Evolutionary conservation across 2,888 invertebrate genomes (phyloP).

Genomic region (Clostera curtula): DNA sequence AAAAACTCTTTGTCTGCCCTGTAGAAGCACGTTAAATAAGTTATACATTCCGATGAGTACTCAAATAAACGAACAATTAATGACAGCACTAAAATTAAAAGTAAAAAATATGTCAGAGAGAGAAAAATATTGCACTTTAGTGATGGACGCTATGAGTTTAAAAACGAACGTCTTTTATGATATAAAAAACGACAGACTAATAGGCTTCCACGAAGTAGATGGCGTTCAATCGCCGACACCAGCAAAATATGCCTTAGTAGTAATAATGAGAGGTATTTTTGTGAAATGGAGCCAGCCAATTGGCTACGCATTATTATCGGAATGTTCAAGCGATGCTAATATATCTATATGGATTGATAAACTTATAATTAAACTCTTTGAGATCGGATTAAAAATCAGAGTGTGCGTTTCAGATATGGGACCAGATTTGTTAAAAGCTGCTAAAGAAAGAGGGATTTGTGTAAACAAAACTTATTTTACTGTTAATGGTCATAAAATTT

Average conservation of each 20-base stretch:
- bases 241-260: conserved; percentile 19
- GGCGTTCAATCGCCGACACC: conserved; percentile 14
- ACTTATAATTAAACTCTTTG: conserved; percentile 14
- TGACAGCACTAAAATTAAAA: conserved; percentile 17
- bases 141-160: conserved; percentile 15
- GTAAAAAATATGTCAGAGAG: conserved; percentile 13
- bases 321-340: conserved; percentile 11
- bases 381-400: conserved; percentile 15
- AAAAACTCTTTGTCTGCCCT: conserved; percentile 9
- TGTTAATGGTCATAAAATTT: conserved; percentile 19
- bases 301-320: conserved; percentile 18
- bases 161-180: conserved; percentile 18
- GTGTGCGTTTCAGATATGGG: conserved; percentile 9
- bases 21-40: conserved; percentile 8
- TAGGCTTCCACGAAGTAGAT: conserved; percentile 23
- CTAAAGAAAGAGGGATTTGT: conserved; percentile 6
- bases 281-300: conserved; percentile 19
- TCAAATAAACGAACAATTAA: conserved; percentile 12
- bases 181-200: conserved; percentile 17
- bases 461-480: conserved; percentile 13
- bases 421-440: conserved; percentile 13
- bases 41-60: conserved; percentile 12
- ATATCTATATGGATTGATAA: conserved; percentile 19
- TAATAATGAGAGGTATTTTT: conserved; percentile 20
- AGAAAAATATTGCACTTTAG: conserved; percentile 17